These are phyloP conservation scores for Anniella stebbinsi DNA, from an alignment of 2,797 vertebrate species.

Conservation along the genomic window DNA sequence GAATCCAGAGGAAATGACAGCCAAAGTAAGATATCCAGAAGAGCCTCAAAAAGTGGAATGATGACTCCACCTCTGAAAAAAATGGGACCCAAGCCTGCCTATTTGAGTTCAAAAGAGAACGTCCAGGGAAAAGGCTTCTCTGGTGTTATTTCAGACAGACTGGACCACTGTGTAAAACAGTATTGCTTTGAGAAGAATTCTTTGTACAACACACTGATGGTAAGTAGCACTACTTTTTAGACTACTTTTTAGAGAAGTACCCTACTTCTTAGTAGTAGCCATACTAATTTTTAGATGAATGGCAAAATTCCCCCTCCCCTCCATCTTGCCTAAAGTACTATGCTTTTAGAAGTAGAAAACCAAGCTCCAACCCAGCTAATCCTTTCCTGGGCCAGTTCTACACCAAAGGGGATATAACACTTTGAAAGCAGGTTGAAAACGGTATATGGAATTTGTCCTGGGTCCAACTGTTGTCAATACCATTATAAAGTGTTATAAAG, in stretches of 20 bases:
- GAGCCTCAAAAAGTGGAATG: conserved; percentile 21
- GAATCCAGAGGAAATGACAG: conserved; percentile 46
- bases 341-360: background rate
- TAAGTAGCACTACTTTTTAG: conserved; percentile 51
- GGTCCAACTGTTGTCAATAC: too few relatives aligned
- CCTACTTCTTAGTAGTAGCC: too few relatives aligned
- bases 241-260: background rate
- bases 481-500: too few relatives aligned
- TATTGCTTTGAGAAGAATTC: background rate
- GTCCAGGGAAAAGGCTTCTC: conserved; percentile 28
- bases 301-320: too few relatives aligned
- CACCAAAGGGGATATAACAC: too few relatives aligned
- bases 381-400: too few relatives aligned
- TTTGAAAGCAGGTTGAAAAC: too few relatives aligned
- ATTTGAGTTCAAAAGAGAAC: conserved; percentile 48
- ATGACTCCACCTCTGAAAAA: background rate
- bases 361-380: background rate
- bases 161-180: conserved; percentile 40
- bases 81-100: conserved; percentile 35
- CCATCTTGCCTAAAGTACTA: background rate
- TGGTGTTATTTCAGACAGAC: conserved; percentile 5
- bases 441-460: too few relatives aligned
- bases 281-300: background rate
- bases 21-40: background rate
- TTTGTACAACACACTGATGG: conserved; percentile 38